Base-by-base conservation (phyloP, 2,797 vertebrate genomes). In the Pampus argenteus region DNA sequence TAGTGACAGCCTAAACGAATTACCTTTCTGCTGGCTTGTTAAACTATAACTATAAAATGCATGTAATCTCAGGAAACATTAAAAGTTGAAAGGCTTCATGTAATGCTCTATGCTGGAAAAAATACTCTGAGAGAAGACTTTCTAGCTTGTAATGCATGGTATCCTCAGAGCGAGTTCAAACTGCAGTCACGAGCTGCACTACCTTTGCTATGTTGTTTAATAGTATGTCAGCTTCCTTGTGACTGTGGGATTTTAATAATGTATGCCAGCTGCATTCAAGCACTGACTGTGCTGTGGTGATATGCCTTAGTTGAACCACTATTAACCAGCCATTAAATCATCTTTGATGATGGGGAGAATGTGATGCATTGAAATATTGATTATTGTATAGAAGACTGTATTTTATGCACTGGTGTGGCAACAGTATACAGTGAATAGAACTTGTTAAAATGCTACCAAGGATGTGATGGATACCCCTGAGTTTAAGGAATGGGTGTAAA, bases 201-300 rank as follows among this genome's bases (percentile, higher is more conserved):
- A 52, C 56, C 66, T 86, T 69, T 62, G 62, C 71, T 42, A 26
- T 69, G 70, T 71, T 65, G 69, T 81, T 76, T 72, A 74, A 86
- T 79, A 73, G 81, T 81, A 83, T 71, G 70, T 59, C 67, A 84
- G 84, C 72, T 78, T 81, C 52, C 63, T 61, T 61, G 48, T 88
- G 88, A 88, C 83, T 38, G 38, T 51, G 31, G 76, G 29, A 69
- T 78, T 87, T 94, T 76, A 93, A 93, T 93, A 91, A 91, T 93
- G 70, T 15, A 93, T 88, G 67, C 44, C 56, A 70, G 75, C 73
- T 85, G 69, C 82, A 78, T 81, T 75, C 38, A 79, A 45, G 70
- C 78, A 68, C 74, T 66, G 78, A 68, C 74, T 66, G 78, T 75
- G 64, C 52, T 50, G 60, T 65, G 63, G 71, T 61, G 86, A 79